Evolutionary conservation across 2,888 invertebrate species (phyloP), one percentile per base, ranked within the genome.

Genomic region (Cistogaster globosa): DNA sequence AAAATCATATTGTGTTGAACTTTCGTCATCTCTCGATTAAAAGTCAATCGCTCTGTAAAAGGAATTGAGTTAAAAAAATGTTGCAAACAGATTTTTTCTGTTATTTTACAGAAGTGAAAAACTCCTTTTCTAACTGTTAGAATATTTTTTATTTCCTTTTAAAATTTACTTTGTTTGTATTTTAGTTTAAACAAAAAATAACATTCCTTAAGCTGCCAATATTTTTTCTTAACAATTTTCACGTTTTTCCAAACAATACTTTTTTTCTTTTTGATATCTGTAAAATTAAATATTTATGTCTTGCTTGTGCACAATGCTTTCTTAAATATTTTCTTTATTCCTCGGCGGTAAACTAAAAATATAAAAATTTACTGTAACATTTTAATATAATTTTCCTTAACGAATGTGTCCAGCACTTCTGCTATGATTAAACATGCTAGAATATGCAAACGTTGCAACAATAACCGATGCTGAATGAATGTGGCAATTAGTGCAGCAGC

Each of bases 371-470:
- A 62, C 74, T 69, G 63, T 76, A 82, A 79, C 69, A 79, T 78
- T 82, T 85, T 78, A 82, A 72, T 55, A 85, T 82, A 85, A 85
- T 85, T 78, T 75, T 57, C 78, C 71, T 55, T 69, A 85, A 85
- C 85, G 74, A 85, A 85, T 85, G 77, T 69, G 72, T 58, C 26
- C 60, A 60, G 45, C 51, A 51, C 6, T 60, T 48, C 68, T 18
- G 16, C 11, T 26, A 48, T 67, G 55, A 58, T 26, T 14, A 11
- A n/a, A 58, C 42, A n/a, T 71, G 62, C 42, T 84, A 76, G 68
- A 81, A 81, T 81, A 77, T 80, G 76, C 84, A 80, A 74, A 58
- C 55, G 38, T 16, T 63, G 51, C 55, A 38, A 63, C 32, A 48
- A 48, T 51, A 57, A 55, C 6, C 26, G 36, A 14, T 74, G 26